Evolutionary conservation across 1,140 invertebrate genomes (phyloP), one percentile per base, ranked within the genome.

Genomic region (Cyclina sinensis): DNA sequence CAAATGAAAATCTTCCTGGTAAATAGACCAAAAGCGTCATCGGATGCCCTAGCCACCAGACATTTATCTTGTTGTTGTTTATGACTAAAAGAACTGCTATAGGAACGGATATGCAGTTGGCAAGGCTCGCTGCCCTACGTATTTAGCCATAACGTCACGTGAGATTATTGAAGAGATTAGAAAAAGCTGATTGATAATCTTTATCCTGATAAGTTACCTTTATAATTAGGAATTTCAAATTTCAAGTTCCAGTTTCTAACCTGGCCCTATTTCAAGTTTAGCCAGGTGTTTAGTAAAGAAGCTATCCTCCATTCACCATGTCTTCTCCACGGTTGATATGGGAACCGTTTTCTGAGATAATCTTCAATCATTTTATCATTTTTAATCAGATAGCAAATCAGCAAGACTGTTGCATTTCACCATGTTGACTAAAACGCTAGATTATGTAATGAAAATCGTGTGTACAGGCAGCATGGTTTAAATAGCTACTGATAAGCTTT

Each of bases 391-490:
- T 84, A 73, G 32, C 30, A 27, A 73, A 51, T 73, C 82, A 73
- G 35, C 82, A 73, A 35, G 51, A 37, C 48, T 84, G 82, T 84
- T 84, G 65, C 82, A 84, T 54, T 73, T 70, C 82, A 73, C n/a
- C 74, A 78, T 78, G 65, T 73, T 54, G 65, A 35, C 39, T 65
- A 73, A 84, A 84, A 74, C 46, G 62, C 39, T 32, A 84, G 82
- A 84, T 84, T 84, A 84, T 70, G 68, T 84, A 84, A 84, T 84
- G 82, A 70, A 84, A 73, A 73, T 84, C 82, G 82, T 84, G 82
- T 74, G 82, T 46, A 74, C 48, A 21, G 62, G 46, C 43, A 78
- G 48, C 74, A 78, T 78, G 74, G 43, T 54, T 78, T 54, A 78
- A 78, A 78, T 78, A 78, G 48, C 35, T 35, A 2, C 74, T 54